These are phyloP conservation scores for Epizoanthus rinbou DNA, from an alignment of 92 coral and sea anemone genomes.

Conservation along the genomic window DNA sequence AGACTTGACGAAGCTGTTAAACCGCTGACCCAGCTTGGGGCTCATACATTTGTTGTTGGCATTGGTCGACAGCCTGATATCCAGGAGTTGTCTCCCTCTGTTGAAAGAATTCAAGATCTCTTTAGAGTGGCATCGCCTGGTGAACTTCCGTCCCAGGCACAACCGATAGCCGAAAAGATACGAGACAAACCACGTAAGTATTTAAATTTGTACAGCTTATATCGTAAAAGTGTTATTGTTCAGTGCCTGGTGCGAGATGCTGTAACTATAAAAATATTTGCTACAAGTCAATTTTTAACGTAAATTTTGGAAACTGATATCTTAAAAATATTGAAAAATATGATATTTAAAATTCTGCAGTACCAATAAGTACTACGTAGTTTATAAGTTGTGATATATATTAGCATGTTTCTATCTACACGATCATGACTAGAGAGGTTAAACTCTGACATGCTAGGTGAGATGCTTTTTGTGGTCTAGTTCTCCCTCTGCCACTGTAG, in stretches of 20 bases:
- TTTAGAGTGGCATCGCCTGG: slow-evolving; percentile 22
- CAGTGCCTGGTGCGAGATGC: too few relatives aligned
- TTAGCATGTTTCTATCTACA: too few relatives aligned
- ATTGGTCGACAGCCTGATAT: slow-evolving; percentile 61
- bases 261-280: neutral
- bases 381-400: too few relatives aligned
- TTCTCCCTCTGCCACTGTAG: too few relatives aligned
- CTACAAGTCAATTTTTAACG: too few relatives aligned
- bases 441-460: neutral
- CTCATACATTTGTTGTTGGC: slow-evolving; percentile 71
- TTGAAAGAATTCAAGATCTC: slow-evolving; percentile 39
- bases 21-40: slow-evolving; percentile 64
- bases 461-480: neutral
- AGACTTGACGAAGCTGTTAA: slow-evolving; percentile 55
- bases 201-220: too few relatives aligned
- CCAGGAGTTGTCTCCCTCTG: slow-evolving; percentile 61
- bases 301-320: too few relatives aligned
- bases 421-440: too few relatives aligned
- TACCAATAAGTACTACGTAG: too few relatives aligned
- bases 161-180: slow-evolving; percentile 30
- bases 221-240: too few relatives aligned
- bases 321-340: too few relatives aligned
- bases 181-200: slow-evolving; percentile 33
- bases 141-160: slow-evolving; percentile 13
- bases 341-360: too few relatives aligned